A percentile compares a stretch with the other conserved stretches of the same genome.
phyloP scores from a whole-genome alignment of 2,113 vertebrate genomes.

The Archocentrus centrarchus region DNA sequence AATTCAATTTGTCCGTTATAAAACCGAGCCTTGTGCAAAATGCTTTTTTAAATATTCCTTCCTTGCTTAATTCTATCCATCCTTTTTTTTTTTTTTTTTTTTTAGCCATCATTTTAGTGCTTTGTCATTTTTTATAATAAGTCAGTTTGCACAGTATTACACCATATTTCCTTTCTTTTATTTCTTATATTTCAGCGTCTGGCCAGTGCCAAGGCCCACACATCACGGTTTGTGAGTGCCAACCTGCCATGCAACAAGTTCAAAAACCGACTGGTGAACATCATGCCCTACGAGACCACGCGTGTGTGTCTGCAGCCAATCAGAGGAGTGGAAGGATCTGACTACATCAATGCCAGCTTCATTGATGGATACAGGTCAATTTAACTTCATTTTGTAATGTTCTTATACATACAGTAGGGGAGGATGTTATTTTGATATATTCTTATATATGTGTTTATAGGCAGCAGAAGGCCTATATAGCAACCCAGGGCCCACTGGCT shows the following conservation, averaged over 20 bases:
- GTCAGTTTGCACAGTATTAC: not conserved
- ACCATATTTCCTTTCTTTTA: not conserved
- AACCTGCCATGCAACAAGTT: conserved; percentile 99
- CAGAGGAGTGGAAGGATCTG: conserved; percentile 96
- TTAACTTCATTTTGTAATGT: not conserved
- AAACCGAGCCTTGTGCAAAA: conserved; percentile 45
- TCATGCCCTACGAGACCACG: conserved; percentile 99
- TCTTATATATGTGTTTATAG: conserved; percentile 69
- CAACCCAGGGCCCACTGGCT: conserved; percentile 95
- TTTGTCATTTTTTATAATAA: not conserved
- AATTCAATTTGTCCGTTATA: conserved; percentile 44
- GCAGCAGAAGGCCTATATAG: conserved; percentile 97
- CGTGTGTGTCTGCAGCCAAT: conserved; percentile 97
- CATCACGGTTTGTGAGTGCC: conserved; percentile 98
- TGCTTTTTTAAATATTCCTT: conserved; percentile 9
- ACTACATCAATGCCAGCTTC: conserved; percentile 99
- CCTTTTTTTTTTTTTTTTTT: not conserved
- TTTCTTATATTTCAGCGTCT: conserved; percentile 83
- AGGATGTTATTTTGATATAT: not conserved
- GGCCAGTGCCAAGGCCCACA: conserved; percentile 98
- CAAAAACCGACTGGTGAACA: conserved; percentile 99
- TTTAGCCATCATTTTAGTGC: not conserved
- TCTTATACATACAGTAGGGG: not conserved
- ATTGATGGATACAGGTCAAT: conserved; percentile 98
- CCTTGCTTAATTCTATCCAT: not conserved